Evolutionary conservation across 2,113 vertebrate genomes (phyloP), one percentile per base, ranked within the genome.

Genomic region (Cyphomyrus plagiostoma): DNA sequence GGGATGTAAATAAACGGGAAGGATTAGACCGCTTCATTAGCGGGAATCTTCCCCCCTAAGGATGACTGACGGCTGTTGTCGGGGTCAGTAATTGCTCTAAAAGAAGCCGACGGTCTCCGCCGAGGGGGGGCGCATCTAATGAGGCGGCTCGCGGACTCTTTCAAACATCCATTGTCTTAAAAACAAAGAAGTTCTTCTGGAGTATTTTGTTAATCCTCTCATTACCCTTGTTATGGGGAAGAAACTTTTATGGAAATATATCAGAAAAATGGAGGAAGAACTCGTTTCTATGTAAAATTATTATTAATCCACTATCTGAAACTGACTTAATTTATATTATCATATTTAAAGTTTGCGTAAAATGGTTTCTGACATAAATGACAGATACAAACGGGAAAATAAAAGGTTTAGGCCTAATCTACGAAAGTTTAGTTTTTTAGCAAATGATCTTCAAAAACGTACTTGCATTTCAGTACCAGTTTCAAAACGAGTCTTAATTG

Each of bases 1-100:
- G 93, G 94, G 95, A 94, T 95, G 91, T 93, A 94, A 96, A 95
- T 93, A 94, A 96, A 95, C 95, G 94, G 89, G 94, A 90, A 92
- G 95, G 97, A 97, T 97, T 97, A 97, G 91, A 94, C 90, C 91
- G 94, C 95, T 93, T 95, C 96, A 97, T 97, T 97, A 97, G 96
- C 96, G 96, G 96, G 95, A 94, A 93, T 96, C 95, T 96, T 96
- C 94, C 95, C 96, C 96, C 94, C 95, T 97, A 97, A 96, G 96
- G 96, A 95, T 97, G 97, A 97, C 95, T 97, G 97, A 96, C 97
- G 96, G 95, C 92, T 95, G 94, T 94, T 97, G 96, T 96, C 95
- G 95, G 94, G 93, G 93, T 93, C 95, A 96, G 94, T 96, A 96
- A 97, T 96, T 96, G 95, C 96, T 96, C 96, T 95, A 96, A 96